phyloP scores from a whole-genome alignment of 2,888 invertebrate species.

The Dorcus hopei region DNA sequence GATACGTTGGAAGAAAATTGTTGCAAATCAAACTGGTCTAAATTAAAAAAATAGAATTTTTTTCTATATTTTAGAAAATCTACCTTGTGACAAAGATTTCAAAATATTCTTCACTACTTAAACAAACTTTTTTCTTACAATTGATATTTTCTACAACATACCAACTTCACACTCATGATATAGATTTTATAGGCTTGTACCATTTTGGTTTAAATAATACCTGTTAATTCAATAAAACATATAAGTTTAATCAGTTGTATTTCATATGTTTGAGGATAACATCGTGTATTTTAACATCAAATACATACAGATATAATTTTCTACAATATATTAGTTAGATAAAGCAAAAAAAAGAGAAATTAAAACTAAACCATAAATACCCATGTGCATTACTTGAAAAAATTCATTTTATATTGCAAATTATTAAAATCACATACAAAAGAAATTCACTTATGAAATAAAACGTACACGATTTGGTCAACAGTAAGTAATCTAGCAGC shows the following conservation, averaged over 20 bases:
- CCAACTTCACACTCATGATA: too few species aligned
- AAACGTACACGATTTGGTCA: conserved; percentile 23
- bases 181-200: too few species aligned
- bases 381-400: conserved; percentile 36
- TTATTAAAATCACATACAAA: conserved; percentile 38
- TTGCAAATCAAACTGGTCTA: too few species aligned
- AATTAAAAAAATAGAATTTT: too few species aligned
- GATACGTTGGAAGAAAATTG: too few species aligned
- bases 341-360: conserved; percentile 35
- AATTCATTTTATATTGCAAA: conserved; percentile 39
- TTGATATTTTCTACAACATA: too few species aligned
- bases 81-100: too few species aligned
- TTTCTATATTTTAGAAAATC: too few species aligned
- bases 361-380: conserved; percentile 42
- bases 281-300: conserved; percentile 41
- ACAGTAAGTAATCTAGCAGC: conserved; percentile 20
- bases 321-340: conserved; percentile 38
- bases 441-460: conserved; percentile 35
- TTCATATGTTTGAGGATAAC: conserved; percentile 24
- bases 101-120: too few species aligned
- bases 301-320: conserved; percentile 44
- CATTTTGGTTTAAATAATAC: too few species aligned
- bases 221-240: too few species aligned
- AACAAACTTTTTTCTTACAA: too few species aligned
- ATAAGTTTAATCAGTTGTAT: conserved; percentile 10